Evolutionary conservation across 2,888 invertebrate genomes (phyloP).

Genomic region (Microctonus brassicae): DNA sequence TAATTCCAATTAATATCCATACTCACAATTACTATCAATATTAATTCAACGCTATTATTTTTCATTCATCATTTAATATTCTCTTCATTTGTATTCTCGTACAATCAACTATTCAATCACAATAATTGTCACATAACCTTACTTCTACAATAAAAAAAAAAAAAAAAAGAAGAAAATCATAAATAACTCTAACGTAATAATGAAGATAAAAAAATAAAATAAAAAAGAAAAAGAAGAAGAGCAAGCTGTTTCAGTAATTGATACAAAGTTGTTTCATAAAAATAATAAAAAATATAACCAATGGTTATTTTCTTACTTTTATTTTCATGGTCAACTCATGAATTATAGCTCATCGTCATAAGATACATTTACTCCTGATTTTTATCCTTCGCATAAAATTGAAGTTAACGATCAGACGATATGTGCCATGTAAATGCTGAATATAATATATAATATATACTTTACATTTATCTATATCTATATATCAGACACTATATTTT

Average conservation of each 20-base stretch:
- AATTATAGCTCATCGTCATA: background rate
- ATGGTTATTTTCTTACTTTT: background rate
- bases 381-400: slow-evolving; percentile 1
- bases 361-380: background rate
- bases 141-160: too few relatives aligned
- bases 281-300: background rate
- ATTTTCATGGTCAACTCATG: background rate
- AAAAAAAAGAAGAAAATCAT: too few relatives aligned
- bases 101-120: background rate
- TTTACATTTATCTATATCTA: background rate
- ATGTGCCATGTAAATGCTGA: background rate
- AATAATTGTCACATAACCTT: too few relatives aligned
- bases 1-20: slow-evolving; percentile 14
- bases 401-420: slow-evolving; percentile 5
- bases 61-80: background rate
- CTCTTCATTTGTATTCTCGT: background rate
- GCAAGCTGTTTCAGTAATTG: background rate
- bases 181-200: background rate
- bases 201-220: background rate
- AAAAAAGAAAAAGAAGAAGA: background rate
- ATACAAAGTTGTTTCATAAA: background rate
- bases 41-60: background rate
- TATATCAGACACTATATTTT: too few relatives aligned
- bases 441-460: background rate
- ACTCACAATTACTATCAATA: background rate